phyloP scores from a whole-genome alignment of 2,888 invertebrate genomes.

The Ptychoptera contaminata region DNA sequence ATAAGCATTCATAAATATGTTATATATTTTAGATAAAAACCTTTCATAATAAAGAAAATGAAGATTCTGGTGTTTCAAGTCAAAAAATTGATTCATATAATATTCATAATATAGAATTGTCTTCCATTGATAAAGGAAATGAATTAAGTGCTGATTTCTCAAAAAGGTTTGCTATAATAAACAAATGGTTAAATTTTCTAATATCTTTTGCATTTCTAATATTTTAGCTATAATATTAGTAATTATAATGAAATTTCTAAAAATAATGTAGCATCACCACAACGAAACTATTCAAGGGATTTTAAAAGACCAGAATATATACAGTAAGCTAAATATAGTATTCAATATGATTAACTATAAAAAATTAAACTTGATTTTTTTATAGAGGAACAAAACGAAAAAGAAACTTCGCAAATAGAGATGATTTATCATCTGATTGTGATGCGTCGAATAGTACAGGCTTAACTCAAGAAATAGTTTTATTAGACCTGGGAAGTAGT shows the following conservation, averaged over 20 bases:
- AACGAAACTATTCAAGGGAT: slow-evolving; percentile 23
- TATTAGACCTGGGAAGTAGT: slow-evolving; percentile 47
- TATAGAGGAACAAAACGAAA: slow-evolving; percentile 44
- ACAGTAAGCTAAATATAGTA: neutral
- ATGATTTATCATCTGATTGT: slow-evolving; percentile 27
- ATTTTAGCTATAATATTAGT: slow-evolving; percentile 21
- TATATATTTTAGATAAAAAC: slow-evolving; percentile 23
- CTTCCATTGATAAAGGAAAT: slow-evolving; percentile 15
- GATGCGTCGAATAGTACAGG: slow-evolving; percentile 42
- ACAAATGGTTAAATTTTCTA: too few species aligned
- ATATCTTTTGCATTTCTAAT: too few species aligned
- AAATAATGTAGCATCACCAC: slow-evolving; percentile 22
- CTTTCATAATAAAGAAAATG: slow-evolving; percentile 22
- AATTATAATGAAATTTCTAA: slow-evolving; percentile 20
- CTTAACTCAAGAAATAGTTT: slow-evolving; percentile 53
- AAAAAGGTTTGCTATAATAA: slow-evolving; percentile 30
- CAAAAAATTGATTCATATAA: slow-evolving; percentile 31
- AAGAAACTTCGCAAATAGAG: slow-evolving; percentile 33
- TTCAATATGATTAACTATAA: neutral
- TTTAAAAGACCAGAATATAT: slow-evolving; percentile 26
- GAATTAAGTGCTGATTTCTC: slow-evolving; percentile 30
- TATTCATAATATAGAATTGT: slow-evolving; percentile 2
- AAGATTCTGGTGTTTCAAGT: slow-evolving; percentile 35
- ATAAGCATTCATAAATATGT: neutral
- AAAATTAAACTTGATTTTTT: slow-evolving; percentile 9